Percentiles rank a stretch among this genome's conserved stretches.
phyloP scores from a whole-genome alignment of 2,113 vertebrate species.

The Vidua macroura region DNA sequence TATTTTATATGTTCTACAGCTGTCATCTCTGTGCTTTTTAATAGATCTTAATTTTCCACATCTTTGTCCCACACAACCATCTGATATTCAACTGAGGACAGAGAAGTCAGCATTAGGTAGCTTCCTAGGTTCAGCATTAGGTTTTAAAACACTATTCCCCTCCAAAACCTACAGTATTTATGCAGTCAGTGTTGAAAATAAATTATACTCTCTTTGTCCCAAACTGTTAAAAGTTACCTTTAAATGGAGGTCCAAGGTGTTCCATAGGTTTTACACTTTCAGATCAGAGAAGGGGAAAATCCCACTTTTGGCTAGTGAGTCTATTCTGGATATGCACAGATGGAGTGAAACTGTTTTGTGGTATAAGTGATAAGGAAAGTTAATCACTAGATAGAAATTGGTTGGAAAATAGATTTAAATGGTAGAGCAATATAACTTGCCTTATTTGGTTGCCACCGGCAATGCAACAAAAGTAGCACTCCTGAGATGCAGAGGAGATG shows the following conservation, averaged over 20 bases:
- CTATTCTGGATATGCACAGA: slow-evolving; percentile 26
- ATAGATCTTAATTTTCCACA: background rate
- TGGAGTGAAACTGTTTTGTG: slow-evolving; percentile 41
- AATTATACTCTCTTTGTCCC: background rate
- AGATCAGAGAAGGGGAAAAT: background rate
- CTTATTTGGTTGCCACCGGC: slow-evolving; percentile 36
- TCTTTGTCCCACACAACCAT: background rate
- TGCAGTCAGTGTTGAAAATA: background rate
- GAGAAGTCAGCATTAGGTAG: background rate
- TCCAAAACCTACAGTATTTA: background rate
- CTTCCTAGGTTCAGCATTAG: background rate
- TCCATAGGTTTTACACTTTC: background rate
- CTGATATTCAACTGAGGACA: background rate
- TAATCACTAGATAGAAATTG: slow-evolving; percentile 56
- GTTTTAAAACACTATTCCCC: background rate
- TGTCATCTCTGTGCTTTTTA: background rate
- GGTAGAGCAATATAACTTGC: slow-evolving; percentile 30
- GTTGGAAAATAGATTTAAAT: slow-evolving; percentile 63
- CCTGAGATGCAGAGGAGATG: slow-evolving; percentile 42
- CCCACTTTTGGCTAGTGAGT: background rate
- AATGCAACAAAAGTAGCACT: slow-evolving; percentile 44
- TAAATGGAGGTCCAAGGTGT: background rate
- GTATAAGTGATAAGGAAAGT: slow-evolving; percentile 40
- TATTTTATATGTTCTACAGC: background rate
- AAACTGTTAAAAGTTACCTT: background rate